A percentile compares a stretch with the other conserved stretches of the same genome.
These are phyloP conservation scores for Zoanthus gigantus DNA, from an alignment of 92 coral and sea anemone genomes.

Conservation along the genomic window DNA sequence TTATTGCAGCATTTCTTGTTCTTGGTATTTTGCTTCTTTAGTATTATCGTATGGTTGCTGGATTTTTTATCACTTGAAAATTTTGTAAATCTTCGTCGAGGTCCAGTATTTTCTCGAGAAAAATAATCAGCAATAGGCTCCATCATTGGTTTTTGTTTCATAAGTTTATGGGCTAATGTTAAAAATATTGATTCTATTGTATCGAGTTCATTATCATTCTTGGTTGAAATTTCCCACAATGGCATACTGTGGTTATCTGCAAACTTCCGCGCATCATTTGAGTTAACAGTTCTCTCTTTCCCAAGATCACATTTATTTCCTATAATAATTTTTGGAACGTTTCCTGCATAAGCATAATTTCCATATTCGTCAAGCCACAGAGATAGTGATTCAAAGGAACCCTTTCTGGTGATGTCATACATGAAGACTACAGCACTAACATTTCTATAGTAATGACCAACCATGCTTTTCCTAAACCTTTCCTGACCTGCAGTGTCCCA, in stretches of 20 bases:
- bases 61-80: slow-evolving; percentile 33
- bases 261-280: slow-evolving; percentile 94
- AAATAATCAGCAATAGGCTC: slow-evolving; percentile 38
- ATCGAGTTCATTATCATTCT: slow-evolving; percentile 86
- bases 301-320: slow-evolving; percentile 97
- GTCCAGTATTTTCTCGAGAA: slow-evolving; percentile 19
- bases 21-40: slow-evolving; percentile 45
- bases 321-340: slow-evolving; percentile 88
- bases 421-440: slow-evolving; percentile 96
- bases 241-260: slow-evolving; percentile 92
- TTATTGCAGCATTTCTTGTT: slow-evolving; percentile 78
- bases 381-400: slow-evolving; percentile 82
- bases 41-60: slow-evolving; percentile 37
- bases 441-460: slow-evolving; percentile 93
- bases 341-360: slow-evolving; percentile 75
- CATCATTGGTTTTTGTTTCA: slow-evolving; percentile 82
- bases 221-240: slow-evolving; percentile 95
- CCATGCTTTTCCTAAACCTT: slow-evolving; percentile 97
- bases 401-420: slow-evolving; percentile 90
- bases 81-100: neutral
- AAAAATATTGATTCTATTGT: slow-evolving; percentile 90
- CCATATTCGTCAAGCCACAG: slow-evolving; percentile 92
- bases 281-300: slow-evolving; percentile 77
- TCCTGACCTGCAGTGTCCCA: slow-evolving; percentile 99
- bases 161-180: slow-evolving; percentile 83